Percentiles rank a stretch among this genome's conserved stretches.
phyloP scores from a whole-genome alignment of 2,888 invertebrate species.

The Diarsia brunnea region DNA sequence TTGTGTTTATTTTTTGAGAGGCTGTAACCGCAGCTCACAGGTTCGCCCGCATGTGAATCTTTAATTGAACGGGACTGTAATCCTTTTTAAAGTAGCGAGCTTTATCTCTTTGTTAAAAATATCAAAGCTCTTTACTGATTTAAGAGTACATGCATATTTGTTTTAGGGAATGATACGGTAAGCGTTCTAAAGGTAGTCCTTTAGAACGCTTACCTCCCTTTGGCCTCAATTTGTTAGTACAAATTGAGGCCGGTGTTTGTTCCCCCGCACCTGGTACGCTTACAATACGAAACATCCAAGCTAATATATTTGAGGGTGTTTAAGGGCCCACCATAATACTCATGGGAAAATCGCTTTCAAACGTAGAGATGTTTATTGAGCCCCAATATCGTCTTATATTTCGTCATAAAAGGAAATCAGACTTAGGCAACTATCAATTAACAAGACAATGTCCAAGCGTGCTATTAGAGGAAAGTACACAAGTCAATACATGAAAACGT shows the following conservation, averaged over 20 bases:
- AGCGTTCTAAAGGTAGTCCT: neutral
- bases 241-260: too few relatives aligned
- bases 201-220: too few relatives aligned
- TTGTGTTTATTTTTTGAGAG: conserved; percentile 50
- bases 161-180: neutral
- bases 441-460: conserved; percentile 17
- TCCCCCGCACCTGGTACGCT: too few relatives aligned
- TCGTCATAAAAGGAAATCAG: neutral
- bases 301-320: too few relatives aligned
- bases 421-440: conserved; percentile 16
- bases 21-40: neutral
- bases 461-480: conserved; percentile 32
- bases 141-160: neutral
- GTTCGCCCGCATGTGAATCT: conserved; percentile 13
- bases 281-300: too few relatives aligned
- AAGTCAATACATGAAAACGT: conserved; percentile 32
- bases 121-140: neutral
- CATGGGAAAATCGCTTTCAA: too few relatives aligned
- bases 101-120: neutral
- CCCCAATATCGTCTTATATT: too few relatives aligned
- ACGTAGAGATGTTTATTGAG: too few relatives aligned
- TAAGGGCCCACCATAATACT: too few relatives aligned
- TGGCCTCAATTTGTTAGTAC: too few relatives aligned
- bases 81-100: neutral
- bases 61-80: conserved; percentile 21